phyloP scores from a whole-genome alignment of 2,888 invertebrate genomes.

The Lissocephala sabroskyi region DNA sequence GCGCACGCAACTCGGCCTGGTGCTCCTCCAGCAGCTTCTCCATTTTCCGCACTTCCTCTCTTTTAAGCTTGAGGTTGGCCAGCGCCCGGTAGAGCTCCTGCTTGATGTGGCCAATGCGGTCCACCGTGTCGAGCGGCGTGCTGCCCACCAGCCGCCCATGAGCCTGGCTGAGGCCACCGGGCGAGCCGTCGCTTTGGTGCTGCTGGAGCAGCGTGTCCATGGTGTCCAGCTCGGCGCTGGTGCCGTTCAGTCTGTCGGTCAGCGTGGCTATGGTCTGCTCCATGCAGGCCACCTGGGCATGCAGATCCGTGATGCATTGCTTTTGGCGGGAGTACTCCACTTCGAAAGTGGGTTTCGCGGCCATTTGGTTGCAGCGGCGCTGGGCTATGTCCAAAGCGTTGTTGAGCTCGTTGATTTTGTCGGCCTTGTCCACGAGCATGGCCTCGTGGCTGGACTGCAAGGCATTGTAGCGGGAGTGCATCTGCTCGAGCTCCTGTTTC shows the following conservation, averaged over 20 bases:
- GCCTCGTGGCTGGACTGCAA: constrained; percentile 77
- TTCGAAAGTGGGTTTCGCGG: constrained; percentile 55
- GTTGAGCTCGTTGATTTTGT: constrained; percentile 77
- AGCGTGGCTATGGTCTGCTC: constrained; percentile 65
- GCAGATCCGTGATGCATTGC: constrained; percentile 56
- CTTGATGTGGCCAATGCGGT: constrained; percentile 72
- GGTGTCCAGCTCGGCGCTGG: constrained; percentile 66
- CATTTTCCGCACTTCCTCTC: constrained; percentile 74
- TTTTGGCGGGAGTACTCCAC: constrained; percentile 63
- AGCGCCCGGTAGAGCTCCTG: constrained; percentile 73
- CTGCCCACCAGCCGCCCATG: constrained; percentile 44
- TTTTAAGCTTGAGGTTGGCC: constrained; percentile 72
- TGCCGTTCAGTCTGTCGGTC: constrained; percentile 60
- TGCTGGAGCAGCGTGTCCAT: constrained; percentile 69
- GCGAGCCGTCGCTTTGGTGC: constrained; percentile 60
- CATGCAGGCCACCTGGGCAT: constrained; percentile 61
- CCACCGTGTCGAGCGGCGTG: constrained; percentile 68
- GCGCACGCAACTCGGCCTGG: constrained; percentile 51
- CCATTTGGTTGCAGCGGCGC: constrained; percentile 71
- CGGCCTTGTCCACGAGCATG: constrained; percentile 77
- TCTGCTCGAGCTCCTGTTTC: constrained; percentile 75
- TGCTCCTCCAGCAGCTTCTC: constrained; percentile 67
- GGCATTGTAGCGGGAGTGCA: constrained; percentile 75
- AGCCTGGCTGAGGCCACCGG: constrained; percentile 45
- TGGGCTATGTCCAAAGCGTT: constrained; percentile 77